Conservation (phyloP, 1,140 invertebrate genomes). For the Heliconius congener region DNA sequence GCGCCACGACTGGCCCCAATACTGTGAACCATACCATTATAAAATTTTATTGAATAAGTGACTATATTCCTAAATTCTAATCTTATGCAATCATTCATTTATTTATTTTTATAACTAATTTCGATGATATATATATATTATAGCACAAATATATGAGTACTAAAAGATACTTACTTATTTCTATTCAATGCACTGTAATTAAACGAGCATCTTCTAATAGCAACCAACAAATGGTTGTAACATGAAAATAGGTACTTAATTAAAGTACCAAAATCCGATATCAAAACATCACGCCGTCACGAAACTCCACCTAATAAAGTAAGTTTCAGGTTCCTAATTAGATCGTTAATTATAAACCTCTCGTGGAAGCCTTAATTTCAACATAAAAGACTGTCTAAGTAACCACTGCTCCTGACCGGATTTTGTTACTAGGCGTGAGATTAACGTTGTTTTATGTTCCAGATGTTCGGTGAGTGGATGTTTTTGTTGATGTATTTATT, state of each 20-base stretch:
- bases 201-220: slow-evolving; percentile 39
- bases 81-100: too few species aligned
- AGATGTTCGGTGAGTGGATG: neutral
- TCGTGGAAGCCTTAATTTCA: slow-evolving; percentile 75
- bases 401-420: slow-evolving; percentile 65
- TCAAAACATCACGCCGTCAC: slow-evolving; percentile 63
- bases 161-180: neutral
- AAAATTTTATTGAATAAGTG: too few species aligned
- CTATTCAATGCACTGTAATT: slow-evolving; percentile 21
- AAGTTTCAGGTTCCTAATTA: slow-evolving; percentile 78
- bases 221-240: slow-evolving; percentile 52
- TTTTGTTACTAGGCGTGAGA: slow-evolving; percentile 56
- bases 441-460: slow-evolving; percentile 33
- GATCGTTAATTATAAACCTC: slow-evolving; percentile 77
- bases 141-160: too few species aligned
- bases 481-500: slow-evolving; percentile 10
- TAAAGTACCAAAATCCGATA: slow-evolving; percentile 79
- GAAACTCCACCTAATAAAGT: slow-evolving; percentile 72
- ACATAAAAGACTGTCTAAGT: slow-evolving; percentile 68
- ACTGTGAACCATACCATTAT: too few species aligned
- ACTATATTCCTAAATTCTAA: too few species aligned
- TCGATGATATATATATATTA: too few species aligned
- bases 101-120: too few species aligned
- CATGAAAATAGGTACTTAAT: slow-evolving; percentile 67
- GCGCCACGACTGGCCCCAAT: too few species aligned